Conservation (phyloP, 2,888 invertebrate species). For the Torymus texanus region DNA sequence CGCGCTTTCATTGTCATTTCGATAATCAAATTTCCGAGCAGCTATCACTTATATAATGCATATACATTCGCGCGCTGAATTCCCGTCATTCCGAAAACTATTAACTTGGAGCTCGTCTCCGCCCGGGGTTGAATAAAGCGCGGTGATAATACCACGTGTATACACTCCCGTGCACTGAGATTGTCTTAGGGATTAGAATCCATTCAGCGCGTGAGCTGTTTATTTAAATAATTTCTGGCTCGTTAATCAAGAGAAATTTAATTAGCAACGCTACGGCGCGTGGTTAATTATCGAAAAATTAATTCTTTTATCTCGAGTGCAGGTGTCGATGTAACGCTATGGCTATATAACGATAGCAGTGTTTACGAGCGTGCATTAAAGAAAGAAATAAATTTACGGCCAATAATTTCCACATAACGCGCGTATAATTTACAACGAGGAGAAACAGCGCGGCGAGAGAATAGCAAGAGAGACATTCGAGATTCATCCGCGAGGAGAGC, state of each 20-base stretch:
- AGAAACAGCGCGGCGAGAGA: neutral
- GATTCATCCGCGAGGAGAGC: neutral
- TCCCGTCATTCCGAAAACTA: slow-evolving; percentile 44
- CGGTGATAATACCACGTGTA: neutral
- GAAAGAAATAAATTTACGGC: too few species aligned
- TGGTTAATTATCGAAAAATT: too few species aligned
- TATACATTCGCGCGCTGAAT: neutral
- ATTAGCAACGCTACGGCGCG: too few species aligned
- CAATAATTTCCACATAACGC: neutral
- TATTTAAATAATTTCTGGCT: too few species aligned
- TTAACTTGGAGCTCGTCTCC: slow-evolving; percentile 24
- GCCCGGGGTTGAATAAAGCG: slow-evolving; percentile 33
- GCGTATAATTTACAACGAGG: too few species aligned
- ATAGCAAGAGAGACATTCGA: neutral
- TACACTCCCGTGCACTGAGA: neutral
- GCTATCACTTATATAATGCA: slow-evolving; percentile 48
- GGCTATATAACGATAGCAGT: too few species aligned
- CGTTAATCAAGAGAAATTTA: too few species aligned
- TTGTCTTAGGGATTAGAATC: neutral
- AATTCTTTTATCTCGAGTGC: too few species aligned
- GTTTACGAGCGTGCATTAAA: too few species aligned
- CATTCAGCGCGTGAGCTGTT: too few species aligned
- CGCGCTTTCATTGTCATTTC: slow-evolving; percentile 39
- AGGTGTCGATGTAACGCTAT: too few species aligned
- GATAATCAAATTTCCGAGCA: slow-evolving; percentile 50